phyloP scores from a whole-genome alignment of 92 coral and sea anemone genomes.

The Umimayanthus kanabou region DNA sequence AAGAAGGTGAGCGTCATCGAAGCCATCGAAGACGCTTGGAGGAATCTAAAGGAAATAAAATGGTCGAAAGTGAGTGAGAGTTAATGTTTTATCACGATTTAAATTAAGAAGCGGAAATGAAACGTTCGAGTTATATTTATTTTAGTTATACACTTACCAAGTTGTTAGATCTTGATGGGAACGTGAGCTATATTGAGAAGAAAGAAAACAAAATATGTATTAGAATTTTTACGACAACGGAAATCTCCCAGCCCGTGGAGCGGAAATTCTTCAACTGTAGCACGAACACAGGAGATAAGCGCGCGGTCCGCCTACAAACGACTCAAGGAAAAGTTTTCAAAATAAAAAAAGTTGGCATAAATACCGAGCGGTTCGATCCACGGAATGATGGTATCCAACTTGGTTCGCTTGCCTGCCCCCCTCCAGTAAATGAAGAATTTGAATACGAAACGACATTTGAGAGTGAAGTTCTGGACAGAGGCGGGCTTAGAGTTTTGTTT shows the following conservation, averaged over 20 bases:
- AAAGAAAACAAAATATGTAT: conserved; percentile 53
- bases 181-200: conserved; percentile 82
- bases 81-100: conserved; percentile 44
- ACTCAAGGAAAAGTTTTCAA: conserved; percentile 51
- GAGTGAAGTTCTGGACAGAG: conserved; percentile 82
- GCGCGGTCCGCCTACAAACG: conserved; percentile 52
- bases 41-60: conserved; percentile 82
- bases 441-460: conserved; percentile 93
- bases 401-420: conserved; percentile 93
- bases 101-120: conserved; percentile 84
- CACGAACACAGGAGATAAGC: conserved; percentile 70
- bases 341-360: conserved; percentile 63
- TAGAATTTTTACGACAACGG: conserved; percentile 45
- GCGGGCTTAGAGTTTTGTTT: conserved; percentile 96
- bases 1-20: conserved; percentile 96
- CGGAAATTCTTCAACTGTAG: conserved; percentile 47
- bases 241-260: conserved; percentile 18
- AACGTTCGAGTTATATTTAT: conserved; percentile 70
- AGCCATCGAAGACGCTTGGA: conserved; percentile 95
- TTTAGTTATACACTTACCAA: conserved; percentile 93
- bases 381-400: conserved; percentile 99
- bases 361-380: conserved; percentile 99
- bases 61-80: conserved; percentile 53
- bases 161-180: conserved; percentile 99
- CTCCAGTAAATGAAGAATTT: conserved; percentile 88